Evolutionary conservation across 1,140 invertebrate genomes (phyloP).

Genomic region (Planococcus citri): DNA sequence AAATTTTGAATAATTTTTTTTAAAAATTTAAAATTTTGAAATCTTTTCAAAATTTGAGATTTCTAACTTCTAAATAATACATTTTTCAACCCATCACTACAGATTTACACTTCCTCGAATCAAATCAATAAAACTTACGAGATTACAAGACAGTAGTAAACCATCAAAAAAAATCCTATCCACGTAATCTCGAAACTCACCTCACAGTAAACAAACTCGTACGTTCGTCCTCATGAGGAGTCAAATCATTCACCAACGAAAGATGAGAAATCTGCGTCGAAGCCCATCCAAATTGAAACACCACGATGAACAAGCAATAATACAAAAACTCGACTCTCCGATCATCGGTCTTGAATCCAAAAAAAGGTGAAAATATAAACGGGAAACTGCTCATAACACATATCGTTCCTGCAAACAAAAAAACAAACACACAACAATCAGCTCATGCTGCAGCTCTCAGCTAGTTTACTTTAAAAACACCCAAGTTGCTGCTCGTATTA

Average conservation of each 20-base stretch:
- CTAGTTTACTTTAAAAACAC: too few species aligned
- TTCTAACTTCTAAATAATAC: too few species aligned
- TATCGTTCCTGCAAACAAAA: background rate
- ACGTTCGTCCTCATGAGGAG: slow-evolving; percentile 57
- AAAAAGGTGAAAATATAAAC: slow-evolving; percentile 2
- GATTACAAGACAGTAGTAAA: too few species aligned
- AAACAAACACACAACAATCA: background rate
- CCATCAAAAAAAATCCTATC: too few species aligned
- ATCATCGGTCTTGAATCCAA: background rate
- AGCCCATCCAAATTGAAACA: slow-evolving; percentile 97
- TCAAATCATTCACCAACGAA: slow-evolving; percentile 56
- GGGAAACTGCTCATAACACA: background rate
- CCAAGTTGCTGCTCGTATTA: slow-evolving; percentile 34
- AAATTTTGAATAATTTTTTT: too few species aligned
- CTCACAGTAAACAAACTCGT: slow-evolving; percentile 74
- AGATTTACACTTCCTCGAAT: too few species aligned
- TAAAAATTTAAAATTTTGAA: too few species aligned
- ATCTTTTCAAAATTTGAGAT: too few species aligned
- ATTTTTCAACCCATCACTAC: too few species aligned
- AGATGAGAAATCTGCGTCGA: slow-evolving; percentile 87
- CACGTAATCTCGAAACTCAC: slow-evolving; percentile 31
- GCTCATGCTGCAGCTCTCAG: background rate
- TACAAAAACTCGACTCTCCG: background rate
- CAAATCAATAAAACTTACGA: too few species aligned
- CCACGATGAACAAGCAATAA: slow-evolving; percentile 58